A percentile compares a stretch with the other conserved stretches of the same genome.
phyloP scores from a whole-genome alignment of 2,888 invertebrate species.

The Lasioglossum zephyrum region DNA sequence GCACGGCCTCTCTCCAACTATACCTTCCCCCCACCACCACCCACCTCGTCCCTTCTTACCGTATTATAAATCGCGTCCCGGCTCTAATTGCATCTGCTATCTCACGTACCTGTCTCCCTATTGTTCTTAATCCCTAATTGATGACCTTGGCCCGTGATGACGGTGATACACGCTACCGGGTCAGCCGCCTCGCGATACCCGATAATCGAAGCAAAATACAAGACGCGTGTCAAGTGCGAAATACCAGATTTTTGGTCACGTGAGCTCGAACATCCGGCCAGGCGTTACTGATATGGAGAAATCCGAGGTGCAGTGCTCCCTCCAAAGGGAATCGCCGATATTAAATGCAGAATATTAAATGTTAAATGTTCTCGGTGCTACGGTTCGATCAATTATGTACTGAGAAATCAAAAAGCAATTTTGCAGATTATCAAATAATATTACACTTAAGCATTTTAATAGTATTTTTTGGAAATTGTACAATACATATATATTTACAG shows the following conservation, averaged over 20 bases:
- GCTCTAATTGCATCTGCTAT: conserved; percentile 46
- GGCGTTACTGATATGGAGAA: no score
- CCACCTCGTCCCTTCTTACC: not conserved
- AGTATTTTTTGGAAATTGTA: no score
- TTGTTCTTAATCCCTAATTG: conserved; percentile 36
- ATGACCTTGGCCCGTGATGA: not conserved
- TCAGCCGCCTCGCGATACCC: not conserved
- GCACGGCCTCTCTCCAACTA: not conserved
- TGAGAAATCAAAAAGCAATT: no score
- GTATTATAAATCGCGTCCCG: conserved; percentile 41
- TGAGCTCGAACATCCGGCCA: no score
- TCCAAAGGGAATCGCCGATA: no score
- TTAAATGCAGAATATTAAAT: no score
- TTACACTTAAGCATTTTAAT: no score
- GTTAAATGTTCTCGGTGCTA: no score
- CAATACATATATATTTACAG: no score
- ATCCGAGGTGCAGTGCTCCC: no score
- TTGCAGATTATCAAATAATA: no score
- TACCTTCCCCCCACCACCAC: not conserved
- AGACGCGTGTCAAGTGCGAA: not conserved
- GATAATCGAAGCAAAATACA: not conserved
- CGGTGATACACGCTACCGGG: conserved; percentile 10
- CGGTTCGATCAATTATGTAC: no score
- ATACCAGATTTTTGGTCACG: not conserved
- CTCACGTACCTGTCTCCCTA: conserved; percentile 10